These are phyloP conservation scores for Corythaeola cristata DNA, from an alignment of 2,113 vertebrate genomes.

Conservation along the genomic window DNA sequence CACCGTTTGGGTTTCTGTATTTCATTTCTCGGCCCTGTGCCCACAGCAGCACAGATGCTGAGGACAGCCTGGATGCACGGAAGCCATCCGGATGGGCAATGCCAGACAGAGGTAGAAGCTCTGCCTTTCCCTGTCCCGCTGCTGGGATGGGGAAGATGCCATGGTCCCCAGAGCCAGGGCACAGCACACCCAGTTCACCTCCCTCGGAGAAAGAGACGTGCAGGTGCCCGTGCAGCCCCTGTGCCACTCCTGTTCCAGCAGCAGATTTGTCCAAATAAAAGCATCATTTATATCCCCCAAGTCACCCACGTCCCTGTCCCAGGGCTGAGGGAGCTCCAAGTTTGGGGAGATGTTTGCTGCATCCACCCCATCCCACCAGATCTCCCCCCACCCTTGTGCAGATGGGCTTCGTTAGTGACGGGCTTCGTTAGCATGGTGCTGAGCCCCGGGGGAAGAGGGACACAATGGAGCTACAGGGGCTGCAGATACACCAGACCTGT, in stretches of 20 bases:
- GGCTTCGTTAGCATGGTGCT: neutral
- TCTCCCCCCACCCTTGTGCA: neutral
- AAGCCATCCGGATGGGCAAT: neutral
- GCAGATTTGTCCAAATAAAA: neutral
- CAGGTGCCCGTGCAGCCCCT: neutral
- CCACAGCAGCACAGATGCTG: fast-evolving
- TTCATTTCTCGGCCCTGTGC: neutral
- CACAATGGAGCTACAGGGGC: too few relatives aligned
- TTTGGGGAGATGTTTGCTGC: neutral
- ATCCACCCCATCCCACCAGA: neutral
- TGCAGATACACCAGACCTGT: neutral
- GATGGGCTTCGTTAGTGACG: neutral
- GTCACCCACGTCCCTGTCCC: neutral
- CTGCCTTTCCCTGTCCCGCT: neutral
- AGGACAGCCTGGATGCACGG: neutral
- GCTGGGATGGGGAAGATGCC: neutral
- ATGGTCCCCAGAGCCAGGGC: neutral
- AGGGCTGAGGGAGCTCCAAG: neutral
- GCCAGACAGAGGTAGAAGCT: neutral
- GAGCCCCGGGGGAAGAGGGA: neutral
- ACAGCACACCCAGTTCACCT: neutral
- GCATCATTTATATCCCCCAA: neutral
- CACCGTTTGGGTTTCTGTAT: neutral
- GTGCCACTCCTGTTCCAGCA: neutral
- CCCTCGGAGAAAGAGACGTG: fast-evolving